Evolutionary conservation across 2,888 invertebrate species (phyloP), one percentile per base, ranked within the genome.

Genomic region (Sussaba pulchella): DNA sequence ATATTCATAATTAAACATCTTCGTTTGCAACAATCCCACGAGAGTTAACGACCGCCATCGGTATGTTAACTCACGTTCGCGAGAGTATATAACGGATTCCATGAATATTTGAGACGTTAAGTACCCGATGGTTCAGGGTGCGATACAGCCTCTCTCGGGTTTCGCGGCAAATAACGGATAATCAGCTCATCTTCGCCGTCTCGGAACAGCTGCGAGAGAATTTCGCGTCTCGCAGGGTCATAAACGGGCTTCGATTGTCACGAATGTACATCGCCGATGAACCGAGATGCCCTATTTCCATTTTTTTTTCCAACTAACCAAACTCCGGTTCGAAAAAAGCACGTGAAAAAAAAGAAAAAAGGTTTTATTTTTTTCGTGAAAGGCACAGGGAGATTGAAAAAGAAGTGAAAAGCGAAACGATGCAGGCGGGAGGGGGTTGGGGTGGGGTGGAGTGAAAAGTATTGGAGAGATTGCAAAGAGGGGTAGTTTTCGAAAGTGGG

Each of bases 401-500:
- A 74, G 59, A 74, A 79, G 10, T 59, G 59, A 79, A 81, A 72
- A 81, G 72, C 54, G 64, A 69, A 24, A 31, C 31, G 31, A 5
- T 31, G 31, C 4, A 5, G 31, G 31, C 31, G 6, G 31, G 31
- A 31, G 31, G 31, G 31, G 31, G 31, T 5, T 2, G 66, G 24
- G 76, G 50, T 47, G 41, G 50, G 26, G 67, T 71, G 67, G 54
- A 69, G 81, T 81, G 76, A 73, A 81, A 81, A 73, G 81, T 81
- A 81, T 72, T 67, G 72, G 67, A 67, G 67, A 73, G 73, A 77
- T 81, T 75, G 72, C 71, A 43, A 69, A 76, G 63, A 67, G 73
- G 81, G 76, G 76, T 81, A 70, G 72, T 81, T 76, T 81, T 57
- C 76, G 72, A 81, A 77, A 59, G 69, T 69, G 80, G 63, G 61